Evolutionary conservation across 2,113 vertebrate species (phyloP).

Genomic region (Centrocercus urophasianus): DNA sequence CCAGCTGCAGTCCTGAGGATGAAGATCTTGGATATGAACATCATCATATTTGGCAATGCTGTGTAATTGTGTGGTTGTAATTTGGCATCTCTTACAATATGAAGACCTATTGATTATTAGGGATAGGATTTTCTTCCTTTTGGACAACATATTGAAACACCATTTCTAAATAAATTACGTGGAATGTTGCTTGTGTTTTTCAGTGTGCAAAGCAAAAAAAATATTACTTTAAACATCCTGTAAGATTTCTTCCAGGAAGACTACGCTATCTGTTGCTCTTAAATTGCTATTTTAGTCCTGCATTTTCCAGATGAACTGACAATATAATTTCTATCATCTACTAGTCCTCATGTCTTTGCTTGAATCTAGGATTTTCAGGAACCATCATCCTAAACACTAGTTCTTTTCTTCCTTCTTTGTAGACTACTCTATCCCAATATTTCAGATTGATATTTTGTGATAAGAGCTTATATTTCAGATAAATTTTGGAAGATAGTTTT

Average conservation of each 20-base stretch:
- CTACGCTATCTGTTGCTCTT: not conserved
- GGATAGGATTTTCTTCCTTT: not conserved
- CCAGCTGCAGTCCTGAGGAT: not conserved
- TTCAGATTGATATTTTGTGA: not conserved
- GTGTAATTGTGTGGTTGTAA: not conserved
- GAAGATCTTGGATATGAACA: not conserved
- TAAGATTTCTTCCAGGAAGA: not conserved
- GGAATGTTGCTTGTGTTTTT: not conserved
- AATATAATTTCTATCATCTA: not conserved
- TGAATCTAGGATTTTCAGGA: not conserved
- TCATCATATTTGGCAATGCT: not conserved
- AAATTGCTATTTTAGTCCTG: not conserved
- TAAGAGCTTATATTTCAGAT: not conserved
- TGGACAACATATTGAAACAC: rapidly evolving
- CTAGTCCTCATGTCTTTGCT: not conserved
- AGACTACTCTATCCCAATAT: not conserved
- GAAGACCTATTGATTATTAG: not conserved
- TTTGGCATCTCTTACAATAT: not conserved
- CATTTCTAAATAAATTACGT: not conserved
- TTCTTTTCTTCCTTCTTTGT: not conserved
- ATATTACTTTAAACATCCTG: not conserved
- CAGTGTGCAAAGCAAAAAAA: not conserved
- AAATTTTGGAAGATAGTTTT: not conserved
- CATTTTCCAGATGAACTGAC: not conserved
- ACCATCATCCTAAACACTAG: not conserved